Conservation (phyloP, 1,140 invertebrate genomes). For the Listronotus bonariensis region DNA sequence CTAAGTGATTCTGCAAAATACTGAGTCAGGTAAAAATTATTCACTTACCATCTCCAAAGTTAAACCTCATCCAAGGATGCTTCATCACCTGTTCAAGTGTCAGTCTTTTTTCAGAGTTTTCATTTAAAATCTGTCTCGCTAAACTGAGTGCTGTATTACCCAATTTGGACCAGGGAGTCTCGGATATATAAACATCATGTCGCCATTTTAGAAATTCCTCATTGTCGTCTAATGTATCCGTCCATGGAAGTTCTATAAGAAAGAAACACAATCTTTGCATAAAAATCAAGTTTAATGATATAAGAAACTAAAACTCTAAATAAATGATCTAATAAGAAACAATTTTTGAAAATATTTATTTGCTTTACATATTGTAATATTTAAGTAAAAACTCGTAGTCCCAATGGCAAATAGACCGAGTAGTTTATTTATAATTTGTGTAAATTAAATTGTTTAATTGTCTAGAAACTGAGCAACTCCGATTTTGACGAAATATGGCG, state of each 20-base stretch:
- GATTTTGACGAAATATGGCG: too few relatives aligned
- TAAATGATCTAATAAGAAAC: too few relatives aligned
- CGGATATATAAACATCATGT: slow-evolving; percentile 63
- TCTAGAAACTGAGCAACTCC: too few relatives aligned
- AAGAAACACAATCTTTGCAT: slow-evolving; percentile 29
- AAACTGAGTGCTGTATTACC: slow-evolving; percentile 75
- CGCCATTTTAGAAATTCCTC: slow-evolving; percentile 79
- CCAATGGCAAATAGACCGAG: too few relatives aligned
- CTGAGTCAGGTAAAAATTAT: too few relatives aligned
- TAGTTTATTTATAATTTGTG: too few relatives aligned
- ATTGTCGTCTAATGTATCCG: slow-evolving; percentile 74
- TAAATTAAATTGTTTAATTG: too few relatives aligned
- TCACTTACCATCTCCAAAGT: slow-evolving; percentile 21
- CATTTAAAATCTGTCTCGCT: slow-evolving; percentile 73
- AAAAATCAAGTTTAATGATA: too few relatives aligned
- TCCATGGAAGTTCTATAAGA: slow-evolving; percentile 88
- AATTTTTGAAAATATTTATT: too few relatives aligned
- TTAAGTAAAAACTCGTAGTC: too few relatives aligned
- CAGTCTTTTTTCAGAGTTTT: slow-evolving; percentile 67
- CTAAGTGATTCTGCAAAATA: neutral
- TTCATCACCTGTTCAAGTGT: slow-evolving; percentile 71
- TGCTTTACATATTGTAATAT: too few relatives aligned
- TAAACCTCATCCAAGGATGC: slow-evolving; percentile 78
- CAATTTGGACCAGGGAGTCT: slow-evolving; percentile 83
- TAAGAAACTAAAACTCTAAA: too few relatives aligned